Base-by-base conservation (phyloP, 2,888 invertebrate species). In the Apotomis capreana region DNA sequence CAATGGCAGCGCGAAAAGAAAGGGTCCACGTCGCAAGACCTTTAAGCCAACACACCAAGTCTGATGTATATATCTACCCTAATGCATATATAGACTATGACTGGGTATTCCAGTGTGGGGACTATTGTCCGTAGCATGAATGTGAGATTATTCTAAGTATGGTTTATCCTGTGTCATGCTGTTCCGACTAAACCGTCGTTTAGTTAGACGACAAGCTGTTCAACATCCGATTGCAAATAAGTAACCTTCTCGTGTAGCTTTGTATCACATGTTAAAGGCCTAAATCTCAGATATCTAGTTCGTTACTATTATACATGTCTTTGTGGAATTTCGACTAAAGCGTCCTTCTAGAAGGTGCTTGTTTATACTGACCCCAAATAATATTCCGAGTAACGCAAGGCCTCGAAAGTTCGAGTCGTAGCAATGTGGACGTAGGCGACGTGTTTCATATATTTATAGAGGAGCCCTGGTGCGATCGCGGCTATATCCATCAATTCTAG, bases 1-100 rank as follows among this genome's bases (percentile, higher is more conserved):
- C 95, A 95, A 81, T 98, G 98, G 98, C 97, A 97, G 86, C 95
- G 95, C 77, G 96, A 97, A 84, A 97, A 97, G 89, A 95, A 94
- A 83, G 83, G 88, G 68, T 84, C 93, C 65, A 85, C 93, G 74
- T 90, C 90, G 69, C 90, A 90, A 86, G 81, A 81, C 78, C 81
- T 80, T 76, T 78, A 83, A 82, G 87, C 88, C 86, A 89, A 88
- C 79, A 80, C 76, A 54, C 81, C 83, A 89, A 91, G 91, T 90
- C 90, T 92, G 91, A 93, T 92, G 92, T 93, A 91, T 87, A 91
- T 91, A 90, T 83, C 71, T 83, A 73, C 63, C 61, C 78, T 85
- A 87, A 87, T 79, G 81, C 85, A 83, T 84, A 84, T 87, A 85
- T 86, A 85, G 88, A 89, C 91, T 87, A 83, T 77, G 80, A 82